Evolutionary conservation across 2,888 invertebrate species (phyloP).

Genomic region (Tineola bisselliella): DNA sequence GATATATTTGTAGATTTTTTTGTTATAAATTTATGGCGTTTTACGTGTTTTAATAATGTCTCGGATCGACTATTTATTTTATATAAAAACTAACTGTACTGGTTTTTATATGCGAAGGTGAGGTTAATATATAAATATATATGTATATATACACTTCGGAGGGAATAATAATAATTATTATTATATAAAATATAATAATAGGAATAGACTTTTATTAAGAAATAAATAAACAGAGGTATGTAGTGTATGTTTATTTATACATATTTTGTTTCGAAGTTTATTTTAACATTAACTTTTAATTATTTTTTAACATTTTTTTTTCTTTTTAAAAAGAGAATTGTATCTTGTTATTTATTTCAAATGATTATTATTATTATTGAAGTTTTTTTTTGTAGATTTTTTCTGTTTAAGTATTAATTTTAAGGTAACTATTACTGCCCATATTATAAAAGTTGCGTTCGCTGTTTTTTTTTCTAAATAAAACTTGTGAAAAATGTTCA

Average conservation of each 20-base stretch:
- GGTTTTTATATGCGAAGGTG: slow-evolving; percentile 35
- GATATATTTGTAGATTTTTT: too few species aligned
- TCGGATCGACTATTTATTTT: slow-evolving; percentile 19
- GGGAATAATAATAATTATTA: slow-evolving; percentile 60
- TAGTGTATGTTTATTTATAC: slow-evolving; percentile 54
- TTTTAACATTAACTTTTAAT: slow-evolving; percentile 35
- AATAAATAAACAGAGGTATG: slow-evolving; percentile 56
- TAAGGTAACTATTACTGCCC: slow-evolving; percentile 59
- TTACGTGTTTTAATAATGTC: too few species aligned
- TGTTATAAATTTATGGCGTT: too few species aligned
- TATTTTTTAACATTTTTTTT: slow-evolving; percentile 61
- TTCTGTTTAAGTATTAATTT: slow-evolving; percentile 56
- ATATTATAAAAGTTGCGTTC: slow-evolving; percentile 24
- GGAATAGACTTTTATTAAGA: slow-evolving; percentile 66
- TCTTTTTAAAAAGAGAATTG: slow-evolving; percentile 36
- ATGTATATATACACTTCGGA: slow-evolving; percentile 49
- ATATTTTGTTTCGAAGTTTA: slow-evolving; percentile 36
- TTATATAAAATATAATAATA: slow-evolving; percentile 66
- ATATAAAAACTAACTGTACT: slow-evolving; percentile 20
- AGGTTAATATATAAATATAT: slow-evolving; percentile 24
- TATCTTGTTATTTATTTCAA: slow-evolving; percentile 69
- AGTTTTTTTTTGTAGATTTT: slow-evolving; percentile 52
- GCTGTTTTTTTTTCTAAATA: slow-evolving; percentile 25
- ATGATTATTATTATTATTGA: slow-evolving; percentile 65
- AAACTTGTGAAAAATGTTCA: slow-evolving; percentile 20